phyloP scores from a whole-genome alignment of 2,113 vertebrate genomes.

The Alligator mississippiensis region DNA sequence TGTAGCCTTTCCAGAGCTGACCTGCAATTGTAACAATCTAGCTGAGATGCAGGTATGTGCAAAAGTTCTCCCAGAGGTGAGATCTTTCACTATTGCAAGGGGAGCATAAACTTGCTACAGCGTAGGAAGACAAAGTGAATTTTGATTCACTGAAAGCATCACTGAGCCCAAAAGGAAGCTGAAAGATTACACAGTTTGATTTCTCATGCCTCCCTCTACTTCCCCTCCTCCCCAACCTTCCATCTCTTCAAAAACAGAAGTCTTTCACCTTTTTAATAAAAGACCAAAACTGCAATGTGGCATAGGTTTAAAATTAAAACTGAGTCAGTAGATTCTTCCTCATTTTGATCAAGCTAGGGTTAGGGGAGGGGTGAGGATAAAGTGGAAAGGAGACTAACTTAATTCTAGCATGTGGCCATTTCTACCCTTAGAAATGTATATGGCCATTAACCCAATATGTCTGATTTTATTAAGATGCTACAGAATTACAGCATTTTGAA shows the following conservation, averaged over 20 bases:
- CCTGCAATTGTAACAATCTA: rapidly evolving
- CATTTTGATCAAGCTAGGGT: not conserved
- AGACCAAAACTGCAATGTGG: not conserved
- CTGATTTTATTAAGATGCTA: not conserved
- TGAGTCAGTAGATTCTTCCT: not conserved
- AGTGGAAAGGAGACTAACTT: not conserved
- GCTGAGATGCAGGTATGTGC: rapidly evolving
- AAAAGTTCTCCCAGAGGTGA: not conserved
- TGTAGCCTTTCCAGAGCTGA: rapidly evolving
- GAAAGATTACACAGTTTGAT: not conserved
- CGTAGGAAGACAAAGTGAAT: rapidly evolving
- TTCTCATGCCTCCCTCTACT: too few species aligned
- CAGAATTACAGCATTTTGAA: not conserved
- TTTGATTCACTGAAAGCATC: not conserved
- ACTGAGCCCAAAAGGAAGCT: rapidly evolving
- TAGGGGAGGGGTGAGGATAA: too few species aligned
- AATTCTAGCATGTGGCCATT: not conserved
- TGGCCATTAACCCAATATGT: not conserved
- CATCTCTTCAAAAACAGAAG: not conserved
- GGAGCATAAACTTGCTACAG: not conserved
- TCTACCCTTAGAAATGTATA: not conserved
- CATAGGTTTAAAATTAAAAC: not conserved
- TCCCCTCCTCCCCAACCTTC: not conserved
- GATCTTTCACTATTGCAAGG: too few species aligned
- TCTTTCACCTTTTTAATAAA: not conserved